These are phyloP conservation scores for Brachyhypopomus gauderio DNA, from an alignment of 2,113 vertebrate species.

Conservation along the genomic window DNA sequence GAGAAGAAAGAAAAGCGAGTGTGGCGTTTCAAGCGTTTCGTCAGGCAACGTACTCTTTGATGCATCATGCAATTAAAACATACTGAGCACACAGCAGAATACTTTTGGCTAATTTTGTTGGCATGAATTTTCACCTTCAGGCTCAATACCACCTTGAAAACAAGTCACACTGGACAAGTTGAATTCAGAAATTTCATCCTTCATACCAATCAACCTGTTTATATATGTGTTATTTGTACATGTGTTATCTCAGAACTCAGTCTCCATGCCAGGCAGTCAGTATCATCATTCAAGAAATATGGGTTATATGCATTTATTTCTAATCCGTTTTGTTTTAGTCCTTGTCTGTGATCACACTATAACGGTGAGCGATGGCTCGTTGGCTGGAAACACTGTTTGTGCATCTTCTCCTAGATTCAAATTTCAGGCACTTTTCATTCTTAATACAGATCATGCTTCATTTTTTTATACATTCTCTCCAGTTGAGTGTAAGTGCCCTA, in stretches of 20 bases:
- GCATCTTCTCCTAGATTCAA: conserved; percentile 26
- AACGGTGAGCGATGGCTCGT: neutral
- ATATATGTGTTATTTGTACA: too few relatives aligned
- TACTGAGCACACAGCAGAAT: too few relatives aligned
- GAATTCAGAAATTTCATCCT: too few relatives aligned
- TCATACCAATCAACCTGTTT: neutral
- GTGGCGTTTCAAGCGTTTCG: too few relatives aligned
- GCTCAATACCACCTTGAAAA: neutral
- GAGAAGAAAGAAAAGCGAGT: too few relatives aligned
- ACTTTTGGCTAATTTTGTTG: too few relatives aligned
- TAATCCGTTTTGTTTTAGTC: neutral
- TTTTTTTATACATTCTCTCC: conserved; percentile 24
- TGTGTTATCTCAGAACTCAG: neutral
- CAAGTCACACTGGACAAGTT: neutral
- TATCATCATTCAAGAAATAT: neutral
- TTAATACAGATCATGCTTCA: conserved; percentile 40
- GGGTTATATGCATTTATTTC: conserved; percentile 15
- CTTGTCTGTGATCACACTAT: neutral
- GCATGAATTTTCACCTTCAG: neutral
- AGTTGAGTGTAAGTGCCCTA: neutral
- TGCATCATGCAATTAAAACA: too few relatives aligned
- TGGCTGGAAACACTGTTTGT: neutral
- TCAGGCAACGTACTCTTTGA: too few relatives aligned
- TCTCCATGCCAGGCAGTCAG: neutral
- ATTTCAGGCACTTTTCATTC: conserved; percentile 43